Evolutionary conservation across 1,140 invertebrate species (phyloP).

Genomic region (Aphelenchoides besseyi): DNA sequence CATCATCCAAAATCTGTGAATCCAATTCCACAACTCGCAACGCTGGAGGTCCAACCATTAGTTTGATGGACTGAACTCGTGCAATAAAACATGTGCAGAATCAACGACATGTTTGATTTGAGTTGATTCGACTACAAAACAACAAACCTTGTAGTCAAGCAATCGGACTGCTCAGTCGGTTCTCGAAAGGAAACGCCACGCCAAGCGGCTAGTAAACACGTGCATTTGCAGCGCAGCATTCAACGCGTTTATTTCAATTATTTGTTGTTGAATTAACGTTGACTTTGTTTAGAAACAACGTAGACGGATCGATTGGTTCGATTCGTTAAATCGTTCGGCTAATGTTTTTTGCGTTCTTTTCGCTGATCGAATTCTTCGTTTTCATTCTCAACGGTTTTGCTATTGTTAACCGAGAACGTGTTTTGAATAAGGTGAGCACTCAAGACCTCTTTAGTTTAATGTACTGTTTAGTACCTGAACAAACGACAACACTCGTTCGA

Average conservation of each 20-base stretch:
- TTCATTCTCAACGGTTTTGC: slow-evolving; percentile 53
- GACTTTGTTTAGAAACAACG: not conserved
- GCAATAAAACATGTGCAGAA: no score
- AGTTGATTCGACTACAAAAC: no score
- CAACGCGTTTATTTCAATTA: not conserved
- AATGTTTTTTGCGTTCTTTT: slow-evolving; percentile 46
- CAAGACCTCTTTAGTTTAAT: not conserved
- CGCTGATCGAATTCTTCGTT: slow-evolving; percentile 46
- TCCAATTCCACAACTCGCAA: slow-evolving; percentile 10
- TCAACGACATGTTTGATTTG: no score
- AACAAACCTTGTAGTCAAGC: not conserved
- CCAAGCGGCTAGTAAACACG: not conserved
- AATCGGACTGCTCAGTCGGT: not conserved
- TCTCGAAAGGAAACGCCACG: not conserved
- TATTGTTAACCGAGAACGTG: slow-evolving; percentile 49
- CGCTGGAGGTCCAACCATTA: not conserved
- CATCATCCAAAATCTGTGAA: slow-evolving; percentile 3
- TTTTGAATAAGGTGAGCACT: slow-evolving; percentile 47
- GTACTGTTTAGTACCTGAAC: slow-evolving; percentile 28
- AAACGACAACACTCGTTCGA: slow-evolving; percentile 46
- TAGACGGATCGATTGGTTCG: not conserved
- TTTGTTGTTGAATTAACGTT: no score
- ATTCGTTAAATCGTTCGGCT: not conserved
- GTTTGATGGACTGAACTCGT: no score
- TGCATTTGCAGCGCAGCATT: not conserved